Percentiles rank a stretch among this genome's conserved stretches.
Evolutionary conservation across 2,797 vertebrate genomes (phyloP).

Genomic region (Acipenser oxyrinchus): DNA sequence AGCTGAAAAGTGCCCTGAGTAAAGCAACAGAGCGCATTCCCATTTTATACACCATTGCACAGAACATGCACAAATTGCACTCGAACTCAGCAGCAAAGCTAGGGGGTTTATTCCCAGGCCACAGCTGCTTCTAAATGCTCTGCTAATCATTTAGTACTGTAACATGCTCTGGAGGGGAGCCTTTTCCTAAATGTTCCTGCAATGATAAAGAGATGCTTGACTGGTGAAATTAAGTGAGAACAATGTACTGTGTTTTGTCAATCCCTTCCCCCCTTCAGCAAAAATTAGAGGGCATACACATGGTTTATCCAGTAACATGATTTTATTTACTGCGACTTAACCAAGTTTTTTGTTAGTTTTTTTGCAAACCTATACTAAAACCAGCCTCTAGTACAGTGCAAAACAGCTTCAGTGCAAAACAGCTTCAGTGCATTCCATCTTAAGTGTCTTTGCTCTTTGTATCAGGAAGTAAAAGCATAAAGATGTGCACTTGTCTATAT

Average conservation of each 20-base stretch:
- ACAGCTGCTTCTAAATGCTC: conserved; percentile 49
- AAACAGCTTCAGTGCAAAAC: not conserved
- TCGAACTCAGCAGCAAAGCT: conserved; percentile 50
- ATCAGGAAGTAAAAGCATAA: no score
- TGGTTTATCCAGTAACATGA: conserved; percentile 37
- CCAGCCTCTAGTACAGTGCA: not conserved
- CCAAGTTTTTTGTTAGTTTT: no score
- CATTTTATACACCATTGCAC: conserved; percentile 72
- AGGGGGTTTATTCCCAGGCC: conserved; percentile 57
- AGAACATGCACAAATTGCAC: conserved; percentile 71
- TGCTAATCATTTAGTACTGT: conserved; percentile 58
- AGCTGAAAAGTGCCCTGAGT: conserved; percentile 64
- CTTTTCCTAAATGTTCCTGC: conserved; percentile 31
- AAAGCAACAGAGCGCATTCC: conserved; percentile 48
- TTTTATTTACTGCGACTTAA: not conserved
- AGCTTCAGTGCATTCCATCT: not conserved
- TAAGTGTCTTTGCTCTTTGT: no score
- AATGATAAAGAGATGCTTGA: conserved; percentile 44
- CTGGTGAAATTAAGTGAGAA: conserved; percentile 54
- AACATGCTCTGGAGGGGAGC: conserved; percentile 45
- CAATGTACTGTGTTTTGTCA: conserved; percentile 47
- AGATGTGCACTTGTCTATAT: no score
- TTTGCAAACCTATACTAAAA: no score
- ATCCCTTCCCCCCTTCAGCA: conserved; percentile 34
- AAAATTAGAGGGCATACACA: conserved; percentile 34